Conservation (phyloP, 2,797 vertebrate genomes). For the Chaunax sp. region DNA sequence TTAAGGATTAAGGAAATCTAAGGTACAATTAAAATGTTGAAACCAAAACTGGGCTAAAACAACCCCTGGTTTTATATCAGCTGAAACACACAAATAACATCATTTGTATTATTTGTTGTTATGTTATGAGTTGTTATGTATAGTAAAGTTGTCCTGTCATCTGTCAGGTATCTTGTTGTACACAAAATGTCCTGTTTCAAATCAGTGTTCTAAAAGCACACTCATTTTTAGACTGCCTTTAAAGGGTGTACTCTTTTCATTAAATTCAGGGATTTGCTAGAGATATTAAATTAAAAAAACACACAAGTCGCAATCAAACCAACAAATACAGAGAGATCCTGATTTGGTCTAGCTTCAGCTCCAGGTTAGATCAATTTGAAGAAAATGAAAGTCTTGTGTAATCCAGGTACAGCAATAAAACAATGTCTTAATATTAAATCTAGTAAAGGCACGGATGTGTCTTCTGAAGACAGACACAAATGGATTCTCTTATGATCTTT, state of each 20-base stretch:
- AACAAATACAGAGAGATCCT: no score
- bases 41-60: conserved; percentile 17
- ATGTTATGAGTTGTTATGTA: not conserved
- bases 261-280: not conserved
- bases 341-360: no score
- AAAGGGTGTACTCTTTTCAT: not conserved
- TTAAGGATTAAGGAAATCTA: conserved; percentile 13
- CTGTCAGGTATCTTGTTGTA: not conserved
- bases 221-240: not conserved
- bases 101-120: not conserved
- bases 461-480: not conserved
- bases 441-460: no score
- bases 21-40: conserved; percentile 2
- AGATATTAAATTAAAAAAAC: not conserved
- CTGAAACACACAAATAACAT: not conserved
- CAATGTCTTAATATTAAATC: not conserved
- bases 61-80: not conserved
- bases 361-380: not conserved
- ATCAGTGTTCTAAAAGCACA: not conserved
- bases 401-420: not conserved
- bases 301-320: no score
- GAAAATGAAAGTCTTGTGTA: not conserved
- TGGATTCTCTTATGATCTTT: not conserved
- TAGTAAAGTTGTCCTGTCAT: not conserved
- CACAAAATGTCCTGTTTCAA: not conserved